phyloP scores from a whole-genome alignment of 1,140 invertebrate species.

The Onthophagus taurus region DNA sequence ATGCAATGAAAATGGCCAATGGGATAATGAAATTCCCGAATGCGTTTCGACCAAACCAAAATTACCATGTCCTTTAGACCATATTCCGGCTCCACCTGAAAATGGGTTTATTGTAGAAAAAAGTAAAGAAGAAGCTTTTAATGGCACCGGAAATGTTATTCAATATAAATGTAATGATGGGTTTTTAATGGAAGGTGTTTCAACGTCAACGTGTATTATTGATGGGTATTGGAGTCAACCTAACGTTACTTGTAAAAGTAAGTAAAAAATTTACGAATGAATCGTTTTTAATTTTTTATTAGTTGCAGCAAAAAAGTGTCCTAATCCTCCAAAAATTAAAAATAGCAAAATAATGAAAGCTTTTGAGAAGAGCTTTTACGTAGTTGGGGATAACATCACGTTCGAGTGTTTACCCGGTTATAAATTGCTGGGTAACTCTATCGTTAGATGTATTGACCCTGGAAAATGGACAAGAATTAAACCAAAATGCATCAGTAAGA shows the following conservation, averaged over 20 bases:
- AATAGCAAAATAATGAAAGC: constrained; percentile 20
- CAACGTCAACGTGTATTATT: constrained; percentile 35
- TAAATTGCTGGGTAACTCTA: constrained; percentile 40
- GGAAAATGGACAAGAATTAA: constrained; percentile 45
- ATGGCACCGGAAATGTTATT: constrained; percentile 27
- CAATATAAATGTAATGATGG: constrained; percentile 39
- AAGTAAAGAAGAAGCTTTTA: constrained; percentile 22
- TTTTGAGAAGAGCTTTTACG: constrained; percentile 21
- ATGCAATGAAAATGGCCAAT: constrained; percentile 39
- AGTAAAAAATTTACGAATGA: not conserved
- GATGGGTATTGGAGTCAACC: constrained; percentile 40
- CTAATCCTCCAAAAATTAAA: constrained; percentile 26
- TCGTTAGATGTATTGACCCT: constrained; percentile 40
- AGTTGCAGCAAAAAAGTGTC: constrained; percentile 32
- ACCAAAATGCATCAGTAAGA: constrained; percentile 43
- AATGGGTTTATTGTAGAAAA: constrained; percentile 35
- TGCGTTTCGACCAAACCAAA: constrained; percentile 32
- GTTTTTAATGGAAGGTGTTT: constrained; percentile 34
- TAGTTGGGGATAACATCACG: constrained; percentile 37
- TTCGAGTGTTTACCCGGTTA: constrained; percentile 44
- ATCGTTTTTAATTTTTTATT: too few species aligned
- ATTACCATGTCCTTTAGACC: constrained; percentile 22
- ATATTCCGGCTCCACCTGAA: constrained; percentile 32
- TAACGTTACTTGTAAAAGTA: constrained; percentile 37
- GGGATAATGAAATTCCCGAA: constrained; percentile 36